Percentiles rank a stretch among this genome's conserved stretches.
phyloP scores from a whole-genome alignment of 2,888 invertebrate genomes.

The Herminia tarsipennalis region DNA sequence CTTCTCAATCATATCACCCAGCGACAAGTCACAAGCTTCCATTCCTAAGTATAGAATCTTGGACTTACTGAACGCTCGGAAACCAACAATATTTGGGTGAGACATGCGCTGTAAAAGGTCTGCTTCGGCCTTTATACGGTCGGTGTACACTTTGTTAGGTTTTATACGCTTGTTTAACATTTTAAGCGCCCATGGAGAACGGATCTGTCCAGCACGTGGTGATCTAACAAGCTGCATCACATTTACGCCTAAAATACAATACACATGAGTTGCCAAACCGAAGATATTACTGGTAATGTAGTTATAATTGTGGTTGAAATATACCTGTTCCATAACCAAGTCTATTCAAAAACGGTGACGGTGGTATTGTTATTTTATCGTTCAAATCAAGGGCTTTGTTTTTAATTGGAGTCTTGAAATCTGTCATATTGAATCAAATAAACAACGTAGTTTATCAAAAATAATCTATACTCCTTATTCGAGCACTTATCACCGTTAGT shows the following conservation, averaged over 20 bases:
- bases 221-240: conserved; percentile 92
- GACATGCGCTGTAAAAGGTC: conserved; percentile 88
- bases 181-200: conserved; percentile 96
- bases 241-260: conserved; percentile 86
- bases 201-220: conserved; percentile 87
- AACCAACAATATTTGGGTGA: conserved; percentile 95
- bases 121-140: conserved; percentile 89
- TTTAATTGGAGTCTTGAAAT: conserved; percentile 76
- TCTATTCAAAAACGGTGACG: conserved; percentile 89
- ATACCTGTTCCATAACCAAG: conserved; percentile 92
- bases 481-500: background rate
- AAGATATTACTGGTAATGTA: too few relatives aligned
- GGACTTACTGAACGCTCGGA: conserved; percentile 83
- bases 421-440: conserved; percentile 51
- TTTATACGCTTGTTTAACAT: conserved; percentile 86
- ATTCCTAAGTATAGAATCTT: conserved; percentile 89
- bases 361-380: conserved; percentile 86
- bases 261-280: background rate
- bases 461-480: background rate
- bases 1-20: conserved; percentile 91
- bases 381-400: conserved; percentile 47
- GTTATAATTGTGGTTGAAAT: too few relatives aligned
- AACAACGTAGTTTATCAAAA: background rate
- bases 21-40: conserved; percentile 90
- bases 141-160: conserved; percentile 72